Percentiles rank a stretch among this genome's conserved stretches.
phyloP scores from a whole-genome alignment of 2,113 vertebrate species.

The Burhinus oedicnemus region DNA sequence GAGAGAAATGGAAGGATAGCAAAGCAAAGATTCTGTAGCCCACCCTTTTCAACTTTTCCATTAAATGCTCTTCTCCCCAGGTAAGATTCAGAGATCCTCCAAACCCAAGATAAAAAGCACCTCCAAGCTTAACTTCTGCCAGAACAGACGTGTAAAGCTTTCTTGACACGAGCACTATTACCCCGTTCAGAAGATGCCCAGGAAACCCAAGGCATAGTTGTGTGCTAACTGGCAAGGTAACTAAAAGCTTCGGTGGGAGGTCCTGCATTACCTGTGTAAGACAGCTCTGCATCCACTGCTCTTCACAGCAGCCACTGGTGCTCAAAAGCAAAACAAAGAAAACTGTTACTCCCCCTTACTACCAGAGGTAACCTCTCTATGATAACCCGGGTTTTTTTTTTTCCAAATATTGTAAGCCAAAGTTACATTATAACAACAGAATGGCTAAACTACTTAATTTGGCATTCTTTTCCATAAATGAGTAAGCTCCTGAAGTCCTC shows the following conservation, averaged over 20 bases:
- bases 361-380: no score
- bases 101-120: background rate
- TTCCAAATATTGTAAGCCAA: background rate
- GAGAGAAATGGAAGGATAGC: background rate
- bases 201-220: background rate
- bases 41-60: background rate
- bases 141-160: background rate
- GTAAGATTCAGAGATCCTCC: background rate
- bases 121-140: background rate
- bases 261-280: background rate
- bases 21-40: background rate
- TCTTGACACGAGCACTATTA: accelerated
- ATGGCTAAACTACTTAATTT: background rate
- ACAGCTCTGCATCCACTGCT: accelerated
- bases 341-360: no score
- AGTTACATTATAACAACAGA: background rate
- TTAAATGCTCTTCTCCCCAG: background rate
- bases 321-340: background rate
- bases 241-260: background rate
- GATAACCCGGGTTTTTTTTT: no score
- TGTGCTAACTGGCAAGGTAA: background rate
- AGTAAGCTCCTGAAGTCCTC: background rate
- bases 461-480: background rate
- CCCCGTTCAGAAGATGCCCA: no score
- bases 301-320: no score